Evolutionary conservation across 2,888 invertebrate species (phyloP).

Genomic region (Antheraea assamensis): DNA sequence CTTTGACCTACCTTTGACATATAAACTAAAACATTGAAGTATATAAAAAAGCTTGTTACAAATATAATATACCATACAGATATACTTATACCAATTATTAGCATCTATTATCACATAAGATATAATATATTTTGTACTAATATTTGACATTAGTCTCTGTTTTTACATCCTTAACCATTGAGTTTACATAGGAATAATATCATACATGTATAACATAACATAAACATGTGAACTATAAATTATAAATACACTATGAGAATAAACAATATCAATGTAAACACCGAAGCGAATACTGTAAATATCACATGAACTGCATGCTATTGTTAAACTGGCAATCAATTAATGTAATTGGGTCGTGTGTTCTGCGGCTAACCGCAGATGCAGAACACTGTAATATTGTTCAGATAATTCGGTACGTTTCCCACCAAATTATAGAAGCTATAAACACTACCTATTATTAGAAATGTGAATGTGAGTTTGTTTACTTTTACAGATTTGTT

Average conservation of each 20-base stretch:
- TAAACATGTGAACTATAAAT: not conserved
- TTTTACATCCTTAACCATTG: not conserved
- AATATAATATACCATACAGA: too few species aligned
- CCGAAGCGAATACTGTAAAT: not conserved
- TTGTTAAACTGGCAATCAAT: conserved; percentile 34
- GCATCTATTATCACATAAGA: not conserved
- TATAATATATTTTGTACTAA: not conserved
- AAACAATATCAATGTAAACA: conserved; percentile 3
- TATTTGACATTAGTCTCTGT: not conserved
- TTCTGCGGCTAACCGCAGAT: conserved; percentile 48
- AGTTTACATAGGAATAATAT: not conserved
- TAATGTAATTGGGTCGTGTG: conserved; percentile 49
- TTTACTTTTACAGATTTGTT: too few species aligned
- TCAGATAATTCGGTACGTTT: not conserved
- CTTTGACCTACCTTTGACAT: too few species aligned
- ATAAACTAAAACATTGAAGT: too few species aligned
- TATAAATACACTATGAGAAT: not conserved
- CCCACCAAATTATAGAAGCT: not conserved
- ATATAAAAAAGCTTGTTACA: too few species aligned
- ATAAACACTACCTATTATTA: not conserved
- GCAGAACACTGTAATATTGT: conserved; percentile 30
- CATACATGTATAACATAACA: not conserved
- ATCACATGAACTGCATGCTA: conserved; percentile 26
- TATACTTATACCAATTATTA: too few species aligned
- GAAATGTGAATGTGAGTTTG: too few species aligned